phyloP scores from a whole-genome alignment of 2,888 invertebrate genomes.

The Carabus problematicus region DNA sequence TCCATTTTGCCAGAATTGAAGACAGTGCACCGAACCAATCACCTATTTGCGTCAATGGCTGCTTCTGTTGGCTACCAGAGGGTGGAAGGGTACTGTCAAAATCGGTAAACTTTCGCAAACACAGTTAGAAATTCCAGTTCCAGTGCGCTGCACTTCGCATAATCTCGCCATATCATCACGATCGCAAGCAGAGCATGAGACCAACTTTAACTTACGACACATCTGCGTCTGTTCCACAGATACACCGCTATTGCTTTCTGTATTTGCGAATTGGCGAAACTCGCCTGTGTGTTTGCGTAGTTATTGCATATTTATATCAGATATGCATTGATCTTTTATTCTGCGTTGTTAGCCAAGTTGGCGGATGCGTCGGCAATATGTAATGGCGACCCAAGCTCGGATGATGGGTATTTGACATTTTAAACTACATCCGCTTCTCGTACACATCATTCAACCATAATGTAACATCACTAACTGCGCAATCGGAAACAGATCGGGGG shows the following conservation, averaged over 20 bases:
- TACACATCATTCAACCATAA: not conserved
- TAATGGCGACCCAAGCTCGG: conserved; percentile 12
- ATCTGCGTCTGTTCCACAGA: conserved; percentile 6
- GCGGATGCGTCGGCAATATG: conserved; percentile 25
- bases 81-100: conserved; percentile 22
- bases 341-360: conserved; percentile 21
- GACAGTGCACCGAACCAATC: conserved; percentile 47
- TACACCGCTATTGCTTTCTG: not conserved
- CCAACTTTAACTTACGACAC: not conserved
- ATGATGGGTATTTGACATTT: conserved; percentile 22
- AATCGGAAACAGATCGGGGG: not conserved
- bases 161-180: conserved; percentile 23
- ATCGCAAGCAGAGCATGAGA: not conserved
- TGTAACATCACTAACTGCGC: conserved; percentile 1
- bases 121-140: conserved; percentile 31
- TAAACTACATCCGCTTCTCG: conserved; percentile 26
- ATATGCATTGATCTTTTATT: conserved; percentile 15
- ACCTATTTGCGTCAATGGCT: conserved; percentile 37
- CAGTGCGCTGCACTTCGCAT: conserved; percentile 28
- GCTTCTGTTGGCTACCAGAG: conserved; percentile 3
- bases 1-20: conserved; percentile 47
- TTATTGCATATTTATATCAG: conserved; percentile 36
- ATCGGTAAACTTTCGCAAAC: conserved; percentile 34
- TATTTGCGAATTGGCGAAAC: not conserved
- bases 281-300: not conserved